Evolutionary conservation across 2,888 invertebrate genomes (phyloP).

Genomic region (Cerastoderma edule): DNA sequence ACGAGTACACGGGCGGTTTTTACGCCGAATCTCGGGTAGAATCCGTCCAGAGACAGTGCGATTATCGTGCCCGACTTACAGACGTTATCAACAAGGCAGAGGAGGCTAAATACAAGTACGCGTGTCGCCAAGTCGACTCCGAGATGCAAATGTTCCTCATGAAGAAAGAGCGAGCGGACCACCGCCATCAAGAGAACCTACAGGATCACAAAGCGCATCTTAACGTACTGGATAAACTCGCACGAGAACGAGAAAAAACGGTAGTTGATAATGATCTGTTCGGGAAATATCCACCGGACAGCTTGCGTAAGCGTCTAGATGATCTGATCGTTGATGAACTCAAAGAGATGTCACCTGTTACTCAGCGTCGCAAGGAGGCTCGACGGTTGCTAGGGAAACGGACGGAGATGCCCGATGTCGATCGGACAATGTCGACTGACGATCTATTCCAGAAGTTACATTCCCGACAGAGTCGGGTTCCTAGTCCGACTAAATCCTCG

Average conservation of each 20-base stretch:
- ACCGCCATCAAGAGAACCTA: constrained; percentile 64
- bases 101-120: constrained; percentile 61
- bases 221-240: constrained; percentile 66
- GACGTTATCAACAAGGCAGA: constrained; percentile 73
- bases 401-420: constrained; percentile 62
- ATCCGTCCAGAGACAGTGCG: constrained; percentile 69
- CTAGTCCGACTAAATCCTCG: constrained; percentile 40
- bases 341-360: constrained; percentile 67
- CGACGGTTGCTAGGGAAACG: constrained; percentile 61
- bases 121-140: constrained; percentile 67
- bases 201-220: constrained; percentile 72
- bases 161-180: constrained; percentile 63
- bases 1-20: constrained; percentile 70
- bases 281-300: constrained; percentile 67
- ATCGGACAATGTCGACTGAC: constrained; percentile 65
- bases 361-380: constrained; percentile 64
- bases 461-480: constrained; percentile 44
- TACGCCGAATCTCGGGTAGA: constrained; percentile 74
- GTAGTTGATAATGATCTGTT: constrained; percentile 57
- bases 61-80: constrained; percentile 66
- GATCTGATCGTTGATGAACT: constrained; percentile 64
- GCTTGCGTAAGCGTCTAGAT: constrained; percentile 64
- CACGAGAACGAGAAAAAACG: constrained; percentile 54
- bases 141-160: constrained; percentile 68
- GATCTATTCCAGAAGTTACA: constrained; percentile 58